Conservation (phyloP, 2,113 vertebrate species). For the Poeciliopsis retropinna region DNA sequence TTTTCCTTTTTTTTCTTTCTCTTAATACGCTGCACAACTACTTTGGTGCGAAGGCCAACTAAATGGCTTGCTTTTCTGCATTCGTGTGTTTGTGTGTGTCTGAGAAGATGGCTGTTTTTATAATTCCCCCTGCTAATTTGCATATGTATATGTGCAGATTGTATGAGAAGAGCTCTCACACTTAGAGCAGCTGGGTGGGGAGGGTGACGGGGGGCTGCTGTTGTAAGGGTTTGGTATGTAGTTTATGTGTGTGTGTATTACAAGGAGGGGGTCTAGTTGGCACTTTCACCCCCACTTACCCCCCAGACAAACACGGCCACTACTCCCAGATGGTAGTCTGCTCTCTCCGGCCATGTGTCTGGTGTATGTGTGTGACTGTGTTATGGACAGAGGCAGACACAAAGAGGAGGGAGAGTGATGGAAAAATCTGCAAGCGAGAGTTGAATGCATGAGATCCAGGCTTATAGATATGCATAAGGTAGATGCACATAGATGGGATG, state of each 20-base stretch:
- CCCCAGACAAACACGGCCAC: constrained; percentile 77
- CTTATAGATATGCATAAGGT: constrained; percentile 15
- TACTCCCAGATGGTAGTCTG: constrained; percentile 79
- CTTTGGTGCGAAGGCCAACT: constrained; percentile 52
- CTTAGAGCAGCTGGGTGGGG: constrained; percentile 70
- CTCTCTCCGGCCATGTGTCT: constrained; percentile 79
- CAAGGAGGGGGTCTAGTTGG: constrained; percentile 54
- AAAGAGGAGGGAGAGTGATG: constrained; percentile 49
- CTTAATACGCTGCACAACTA: constrained; percentile 54
- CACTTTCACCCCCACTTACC: constrained; percentile 60
- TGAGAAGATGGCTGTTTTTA: constrained; percentile 69
- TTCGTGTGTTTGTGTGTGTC: constrained; percentile 23
- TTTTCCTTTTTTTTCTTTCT: not conserved
- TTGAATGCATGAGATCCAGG: constrained; percentile 28
- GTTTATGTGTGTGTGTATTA: constrained; percentile 53
- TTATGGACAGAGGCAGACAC: constrained; percentile 50
- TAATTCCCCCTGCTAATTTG: constrained; percentile 75
- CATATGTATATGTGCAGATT: constrained; percentile 82
- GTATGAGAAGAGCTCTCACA: constrained; percentile 79
- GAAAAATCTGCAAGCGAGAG: constrained; percentile 51
- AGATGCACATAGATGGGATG: not conserved
- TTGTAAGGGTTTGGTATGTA: constrained; percentile 61
- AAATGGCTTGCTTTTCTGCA: constrained; percentile 40
- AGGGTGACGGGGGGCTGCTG: constrained; percentile 62
- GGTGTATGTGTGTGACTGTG: constrained; percentile 52